Conservation (phyloP, 2,888 invertebrate genomes). For the Graphium colonna region DNA sequence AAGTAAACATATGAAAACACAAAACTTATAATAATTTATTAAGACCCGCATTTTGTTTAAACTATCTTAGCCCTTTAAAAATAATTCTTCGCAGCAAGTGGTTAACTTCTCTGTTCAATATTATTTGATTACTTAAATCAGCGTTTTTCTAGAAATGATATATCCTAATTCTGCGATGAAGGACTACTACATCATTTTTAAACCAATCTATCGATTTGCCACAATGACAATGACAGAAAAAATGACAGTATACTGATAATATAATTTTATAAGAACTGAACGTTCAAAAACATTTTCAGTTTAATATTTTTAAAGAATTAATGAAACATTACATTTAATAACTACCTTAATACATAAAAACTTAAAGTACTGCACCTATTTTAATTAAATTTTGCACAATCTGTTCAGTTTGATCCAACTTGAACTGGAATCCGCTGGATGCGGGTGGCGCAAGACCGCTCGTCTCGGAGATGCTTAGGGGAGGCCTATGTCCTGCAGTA, state of each 20-base stretch:
- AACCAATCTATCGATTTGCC: slow-evolving; percentile 3
- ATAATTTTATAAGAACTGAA: neutral
- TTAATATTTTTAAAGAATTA: too few relatives aligned
- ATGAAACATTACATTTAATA: too few relatives aligned
- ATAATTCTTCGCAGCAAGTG: neutral
- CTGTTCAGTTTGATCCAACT: too few relatives aligned
- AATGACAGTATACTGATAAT: neutral
- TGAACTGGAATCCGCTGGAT: too few relatives aligned
- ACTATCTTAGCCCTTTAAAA: neutral
- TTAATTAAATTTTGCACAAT: too few relatives aligned
- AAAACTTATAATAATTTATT: slow-evolving; percentile 18
- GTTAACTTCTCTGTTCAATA: too few relatives aligned
- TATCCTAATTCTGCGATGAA: slow-evolving; percentile 5
- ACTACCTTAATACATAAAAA: neutral
- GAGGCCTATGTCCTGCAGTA: too few relatives aligned
- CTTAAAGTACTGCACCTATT: too few relatives aligned
- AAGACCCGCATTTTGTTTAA: slow-evolving; percentile 23
- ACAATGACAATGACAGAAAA: neutral
- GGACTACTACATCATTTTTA: neutral
- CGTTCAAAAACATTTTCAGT: neutral
- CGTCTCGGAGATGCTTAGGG: too few relatives aligned
- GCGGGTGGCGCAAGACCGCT: too few relatives aligned
- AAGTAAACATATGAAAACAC: slow-evolving; percentile 24
- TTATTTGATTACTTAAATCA: neutral
- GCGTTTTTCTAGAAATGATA: slow-evolving; percentile 8